phyloP scores from a whole-genome alignment of 2,888 invertebrate species.

The Nasonia oneida region DNA sequence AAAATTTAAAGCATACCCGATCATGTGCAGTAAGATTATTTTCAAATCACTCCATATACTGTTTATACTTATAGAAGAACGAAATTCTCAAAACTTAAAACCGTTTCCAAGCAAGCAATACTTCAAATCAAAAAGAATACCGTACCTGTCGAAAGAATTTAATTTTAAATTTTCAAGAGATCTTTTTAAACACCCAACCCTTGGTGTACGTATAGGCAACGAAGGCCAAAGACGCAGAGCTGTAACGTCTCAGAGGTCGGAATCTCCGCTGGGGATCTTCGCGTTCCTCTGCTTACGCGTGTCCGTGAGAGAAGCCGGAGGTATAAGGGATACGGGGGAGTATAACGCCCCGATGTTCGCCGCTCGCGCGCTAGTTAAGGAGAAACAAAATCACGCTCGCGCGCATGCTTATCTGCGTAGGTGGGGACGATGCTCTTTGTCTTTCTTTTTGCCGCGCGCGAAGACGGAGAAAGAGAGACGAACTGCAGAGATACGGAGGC shows the following conservation, averaged over 20 bases:
- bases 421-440: slow-evolving; percentile 8
- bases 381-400: slow-evolving; percentile 48
- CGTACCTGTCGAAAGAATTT: not conserved
- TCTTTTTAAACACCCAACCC: not conserved
- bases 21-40: not conserved
- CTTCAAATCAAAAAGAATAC: not conserved
- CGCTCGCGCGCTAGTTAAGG: slow-evolving; percentile 25
- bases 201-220: not conserved
- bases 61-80: no score
- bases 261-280: slow-evolving; percentile 43
- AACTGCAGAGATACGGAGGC: not conserved
- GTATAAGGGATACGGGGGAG: not conserved
- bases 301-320: not conserved
- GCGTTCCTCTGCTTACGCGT: not conserved
- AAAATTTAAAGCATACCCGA: not conserved
- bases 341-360: not conserved
- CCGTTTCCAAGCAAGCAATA: no score
- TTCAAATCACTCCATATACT: no score
- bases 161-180: not conserved
- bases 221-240: not conserved
- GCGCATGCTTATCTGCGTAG: slow-evolving; percentile 40
- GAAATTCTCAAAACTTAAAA: no score
- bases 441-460: slow-evolving; percentile 8
- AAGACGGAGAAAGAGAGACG: not conserved
- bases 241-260: not conserved